These are phyloP conservation scores for Apostichopus japonicus DNA, from an alignment of 35 echinoderm and acorn worm genomes.

Conservation along the genomic window DNA sequence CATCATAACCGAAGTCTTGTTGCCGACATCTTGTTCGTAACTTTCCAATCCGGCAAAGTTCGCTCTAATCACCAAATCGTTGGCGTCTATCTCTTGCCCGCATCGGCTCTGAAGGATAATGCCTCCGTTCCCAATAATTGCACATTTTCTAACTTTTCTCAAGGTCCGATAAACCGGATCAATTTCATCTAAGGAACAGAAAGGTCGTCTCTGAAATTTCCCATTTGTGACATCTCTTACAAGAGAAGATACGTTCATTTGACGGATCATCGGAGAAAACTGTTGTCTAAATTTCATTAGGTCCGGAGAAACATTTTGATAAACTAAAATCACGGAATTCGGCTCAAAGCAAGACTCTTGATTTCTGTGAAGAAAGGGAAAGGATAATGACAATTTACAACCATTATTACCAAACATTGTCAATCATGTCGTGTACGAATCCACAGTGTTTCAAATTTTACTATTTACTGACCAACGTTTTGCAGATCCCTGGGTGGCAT, in stretches of 20 bases:
- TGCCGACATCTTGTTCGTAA: slow-evolving; percentile 52
- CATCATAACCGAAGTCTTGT: slow-evolving; percentile 50
- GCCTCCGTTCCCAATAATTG: slow-evolving; percentile 64
- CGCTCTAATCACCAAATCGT: slow-evolving; percentile 63
- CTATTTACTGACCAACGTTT: no score
- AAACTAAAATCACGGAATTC: neutral
- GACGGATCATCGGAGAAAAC: neutral
- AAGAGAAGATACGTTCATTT: neutral
- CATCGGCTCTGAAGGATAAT: slow-evolving; percentile 64
- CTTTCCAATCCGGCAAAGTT: slow-evolving; percentile 48
- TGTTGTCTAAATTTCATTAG: slow-evolving; percentile 17
- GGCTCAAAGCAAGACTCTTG: neutral
- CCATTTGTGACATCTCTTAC: neutral
- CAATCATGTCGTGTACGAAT: no score
- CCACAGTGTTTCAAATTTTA: no score
- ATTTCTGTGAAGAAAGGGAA: neutral
- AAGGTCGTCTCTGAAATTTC: neutral
- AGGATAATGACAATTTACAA: no score
- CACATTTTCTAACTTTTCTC: slow-evolving; percentile 26
- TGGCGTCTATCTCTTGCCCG: slow-evolving; percentile 59
- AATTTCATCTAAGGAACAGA: neutral
- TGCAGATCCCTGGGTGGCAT: no score
- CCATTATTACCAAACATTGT: no score
- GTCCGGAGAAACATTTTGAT: neutral
- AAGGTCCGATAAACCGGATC: neutral